Evolutionary conservation across 2,113 vertebrate species (phyloP).

Genomic region (Siphamia tubifer): DNA sequence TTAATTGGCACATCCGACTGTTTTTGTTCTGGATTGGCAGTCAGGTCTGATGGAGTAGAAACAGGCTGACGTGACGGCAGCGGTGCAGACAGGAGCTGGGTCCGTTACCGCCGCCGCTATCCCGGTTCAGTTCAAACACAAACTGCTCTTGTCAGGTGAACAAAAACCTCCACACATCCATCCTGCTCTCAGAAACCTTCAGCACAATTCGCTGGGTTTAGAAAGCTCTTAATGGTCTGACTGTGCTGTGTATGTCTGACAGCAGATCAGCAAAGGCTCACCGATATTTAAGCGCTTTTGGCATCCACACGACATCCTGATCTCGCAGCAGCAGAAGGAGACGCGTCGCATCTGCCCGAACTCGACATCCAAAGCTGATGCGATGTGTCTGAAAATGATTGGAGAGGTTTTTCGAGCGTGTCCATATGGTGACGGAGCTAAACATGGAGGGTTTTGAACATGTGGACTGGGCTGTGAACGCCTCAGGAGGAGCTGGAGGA

Average conservation of each 20-base stretch:
- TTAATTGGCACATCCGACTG: constrained; percentile 48
- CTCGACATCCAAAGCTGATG: too few relatives aligned
- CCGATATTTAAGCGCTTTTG: too few relatives aligned
- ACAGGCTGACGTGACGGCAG: constrained; percentile 16
- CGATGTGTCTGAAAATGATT: too few relatives aligned
- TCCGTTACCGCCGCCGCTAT: constrained; percentile 23
- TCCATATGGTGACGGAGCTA: too few relatives aligned
- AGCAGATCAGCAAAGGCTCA: background rate
- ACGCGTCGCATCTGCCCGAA: too few relatives aligned
- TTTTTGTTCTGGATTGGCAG: constrained; percentile 42
- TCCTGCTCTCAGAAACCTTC: constrained; percentile 5
- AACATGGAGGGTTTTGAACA: too few relatives aligned
- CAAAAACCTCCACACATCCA: constrained; percentile 7
- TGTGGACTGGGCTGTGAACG: too few relatives aligned
- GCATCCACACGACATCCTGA: too few relatives aligned
- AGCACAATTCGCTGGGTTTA: background rate
- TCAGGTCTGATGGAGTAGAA: constrained; percentile 23
- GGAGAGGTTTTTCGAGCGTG: too few relatives aligned
- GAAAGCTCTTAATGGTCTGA: background rate
- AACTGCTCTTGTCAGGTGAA: constrained; percentile 42
- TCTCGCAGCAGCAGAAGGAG: too few relatives aligned
- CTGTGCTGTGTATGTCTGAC: background rate
- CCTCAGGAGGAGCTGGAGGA: too few relatives aligned
- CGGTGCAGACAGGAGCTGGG: constrained; percentile 16
- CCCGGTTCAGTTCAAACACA: constrained; percentile 1